Percentiles rank a stretch among this genome's conserved stretches.
phyloP scores from a whole-genome alignment of 1,140 invertebrate genomes.

The Diorhabda sublineata region DNA sequence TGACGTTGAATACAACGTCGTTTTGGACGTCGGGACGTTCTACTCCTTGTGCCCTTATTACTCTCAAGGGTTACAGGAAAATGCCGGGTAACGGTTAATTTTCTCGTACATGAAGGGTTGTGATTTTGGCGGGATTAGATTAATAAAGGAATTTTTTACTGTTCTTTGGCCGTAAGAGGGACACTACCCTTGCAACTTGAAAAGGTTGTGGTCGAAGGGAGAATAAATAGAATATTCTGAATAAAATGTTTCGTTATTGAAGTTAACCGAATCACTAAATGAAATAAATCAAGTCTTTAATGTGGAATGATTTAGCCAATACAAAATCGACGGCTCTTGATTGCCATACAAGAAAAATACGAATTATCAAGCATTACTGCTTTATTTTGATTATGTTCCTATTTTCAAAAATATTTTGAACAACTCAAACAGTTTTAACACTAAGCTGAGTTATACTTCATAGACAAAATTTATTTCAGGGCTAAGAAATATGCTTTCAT shows the following conservation, averaged over 20 bases:
- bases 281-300: too few species aligned
- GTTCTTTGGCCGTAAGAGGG: not conserved
- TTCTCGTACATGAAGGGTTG: not conserved
- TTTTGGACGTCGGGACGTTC: not conserved
- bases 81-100: conserved; percentile 1
- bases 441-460: too few species aligned
- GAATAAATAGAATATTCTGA: conserved; percentile 3
- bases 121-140: conserved; percentile 1
- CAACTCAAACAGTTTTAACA: too few species aligned
- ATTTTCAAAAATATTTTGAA: too few species aligned
- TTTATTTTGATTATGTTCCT: too few species aligned
- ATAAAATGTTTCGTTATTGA: not conserved
- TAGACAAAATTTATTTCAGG: too few species aligned
- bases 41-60: conserved; percentile 11
- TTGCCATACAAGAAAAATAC: too few species aligned
- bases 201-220: not conserved
- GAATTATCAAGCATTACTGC: too few species aligned
- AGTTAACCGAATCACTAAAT: too few species aligned
- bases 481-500: too few species aligned
- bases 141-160: conserved; percentile 1
- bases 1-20: conserved; percentile 1
- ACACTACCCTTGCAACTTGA: not conserved
- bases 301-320: too few species aligned
- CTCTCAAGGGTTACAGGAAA: conserved; percentile 15
- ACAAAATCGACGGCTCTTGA: too few species aligned